These are phyloP conservation scores for Ashinkailepas kermadecensis DNA, from an alignment of 2,888 invertebrate genomes.

Conservation along the genomic window DNA sequence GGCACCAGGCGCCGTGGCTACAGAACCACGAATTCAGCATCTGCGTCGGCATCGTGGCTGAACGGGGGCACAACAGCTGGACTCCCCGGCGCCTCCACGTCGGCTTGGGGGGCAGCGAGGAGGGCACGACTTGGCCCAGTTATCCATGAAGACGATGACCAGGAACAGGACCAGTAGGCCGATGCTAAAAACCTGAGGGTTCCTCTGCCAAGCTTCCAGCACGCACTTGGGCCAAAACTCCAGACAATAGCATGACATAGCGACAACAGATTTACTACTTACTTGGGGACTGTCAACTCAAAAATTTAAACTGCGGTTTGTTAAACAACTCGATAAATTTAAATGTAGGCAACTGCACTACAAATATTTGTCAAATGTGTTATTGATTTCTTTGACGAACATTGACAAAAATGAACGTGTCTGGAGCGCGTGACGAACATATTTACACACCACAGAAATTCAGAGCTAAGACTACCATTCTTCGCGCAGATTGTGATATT, in stretches of 20 bases:
- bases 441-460: too few relatives aligned
- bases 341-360: too few relatives aligned
- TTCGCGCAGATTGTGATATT: too few relatives aligned
- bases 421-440: too few relatives aligned
- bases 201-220: constrained; percentile 1
- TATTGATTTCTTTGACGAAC: too few relatives aligned
- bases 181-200: not conserved
- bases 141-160: not conserved
- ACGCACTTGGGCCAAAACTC: constrained; percentile 10
- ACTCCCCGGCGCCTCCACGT: not conserved
- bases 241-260: not conserved
- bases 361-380: too few relatives aligned
- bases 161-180: not conserved
- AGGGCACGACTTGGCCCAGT: not conserved
- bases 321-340: not conserved
- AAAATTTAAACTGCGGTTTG: not conserved
- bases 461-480: too few relatives aligned
- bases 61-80: not conserved
- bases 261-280: not conserved
- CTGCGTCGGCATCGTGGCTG: not conserved
- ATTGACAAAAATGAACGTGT: too few relatives aligned
- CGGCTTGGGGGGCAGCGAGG: not conserved
- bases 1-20: too few relatives aligned
- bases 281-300: not conserved
- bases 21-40: not conserved